Evolutionary conservation across 2,797 vertebrate genomes (phyloP).

Genomic region (Gallirallus australis): DNA sequence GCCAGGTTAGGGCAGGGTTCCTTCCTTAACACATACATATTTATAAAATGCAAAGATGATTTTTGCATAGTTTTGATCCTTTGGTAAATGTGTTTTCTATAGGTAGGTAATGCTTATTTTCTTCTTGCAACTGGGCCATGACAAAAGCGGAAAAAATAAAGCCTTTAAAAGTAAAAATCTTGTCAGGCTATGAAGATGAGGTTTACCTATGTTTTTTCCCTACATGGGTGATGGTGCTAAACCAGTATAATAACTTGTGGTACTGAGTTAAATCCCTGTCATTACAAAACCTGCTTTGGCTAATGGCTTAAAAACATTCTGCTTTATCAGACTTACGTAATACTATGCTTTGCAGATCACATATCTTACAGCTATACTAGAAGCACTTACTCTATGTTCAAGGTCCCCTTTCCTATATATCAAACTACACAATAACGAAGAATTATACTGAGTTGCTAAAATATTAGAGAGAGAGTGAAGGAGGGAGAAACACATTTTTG

Average conservation of each 20-base stretch:
- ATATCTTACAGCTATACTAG: constrained; percentile 13
- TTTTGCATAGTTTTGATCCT: neutral
- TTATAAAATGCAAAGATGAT: neutral
- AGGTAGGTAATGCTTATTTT: neutral
- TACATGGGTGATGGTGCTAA: neutral
- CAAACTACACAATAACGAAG: constrained; percentile 25
- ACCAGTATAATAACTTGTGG: neutral
- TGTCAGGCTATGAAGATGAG: neutral
- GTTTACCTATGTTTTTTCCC: neutral
- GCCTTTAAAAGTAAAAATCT: neutral
- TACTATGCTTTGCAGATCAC: constrained; percentile 19
- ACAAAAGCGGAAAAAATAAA: neutral
- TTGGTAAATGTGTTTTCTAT: neutral
- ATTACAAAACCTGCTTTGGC: neutral
- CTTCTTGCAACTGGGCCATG: rapidly evolving
- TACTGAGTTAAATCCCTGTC: neutral
- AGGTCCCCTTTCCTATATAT: constrained; percentile 36
- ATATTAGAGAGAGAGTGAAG: constrained; percentile 17
- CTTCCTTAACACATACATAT: neutral
- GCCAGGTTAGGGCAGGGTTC: neutral
- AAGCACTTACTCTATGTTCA: neutral
- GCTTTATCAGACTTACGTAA: constrained; percentile 35
- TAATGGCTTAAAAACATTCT: constrained; percentile 31
- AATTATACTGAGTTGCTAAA: constrained; percentile 44
- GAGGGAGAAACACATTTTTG: constrained; percentile 40